Evolutionary conservation across 2,797 vertebrate species (phyloP).

Genomic region (Cephalopachus bancanus): DNA sequence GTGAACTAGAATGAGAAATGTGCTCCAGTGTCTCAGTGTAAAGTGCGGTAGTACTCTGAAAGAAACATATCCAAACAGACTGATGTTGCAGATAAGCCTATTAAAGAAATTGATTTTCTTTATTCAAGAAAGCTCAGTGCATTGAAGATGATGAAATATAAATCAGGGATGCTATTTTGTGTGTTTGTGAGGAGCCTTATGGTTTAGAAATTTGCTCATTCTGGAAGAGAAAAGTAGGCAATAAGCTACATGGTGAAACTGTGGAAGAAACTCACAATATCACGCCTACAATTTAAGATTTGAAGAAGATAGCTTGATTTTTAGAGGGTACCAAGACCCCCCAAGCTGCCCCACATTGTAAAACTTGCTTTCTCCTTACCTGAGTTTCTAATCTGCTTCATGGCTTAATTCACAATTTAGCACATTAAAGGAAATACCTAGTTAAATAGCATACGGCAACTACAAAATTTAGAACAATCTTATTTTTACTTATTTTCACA

Average conservation of each 20-base stretch:
- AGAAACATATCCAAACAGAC: neutral
- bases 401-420: neutral
- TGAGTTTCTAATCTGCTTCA: neutral
- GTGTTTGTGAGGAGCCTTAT: neutral
- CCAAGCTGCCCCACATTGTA: neutral
- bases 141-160: neutral
- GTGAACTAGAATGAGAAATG: neutral
- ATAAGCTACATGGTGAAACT: neutral
- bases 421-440: constrained; percentile 14
- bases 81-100: neutral
- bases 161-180: neutral
- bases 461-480: neutral
- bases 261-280: neutral
- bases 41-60: neutral
- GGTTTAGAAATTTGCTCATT: neutral
- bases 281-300: neutral
- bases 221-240: neutral
- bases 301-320: neutral
- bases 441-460: neutral
- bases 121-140: neutral
- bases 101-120: neutral
- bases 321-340: neutral
- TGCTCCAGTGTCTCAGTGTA: neutral
- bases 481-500: neutral
- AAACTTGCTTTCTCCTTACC: neutral